Evolutionary conservation across 1,140 invertebrate species (phyloP).

Genomic region (Argopecten irradians): DNA sequence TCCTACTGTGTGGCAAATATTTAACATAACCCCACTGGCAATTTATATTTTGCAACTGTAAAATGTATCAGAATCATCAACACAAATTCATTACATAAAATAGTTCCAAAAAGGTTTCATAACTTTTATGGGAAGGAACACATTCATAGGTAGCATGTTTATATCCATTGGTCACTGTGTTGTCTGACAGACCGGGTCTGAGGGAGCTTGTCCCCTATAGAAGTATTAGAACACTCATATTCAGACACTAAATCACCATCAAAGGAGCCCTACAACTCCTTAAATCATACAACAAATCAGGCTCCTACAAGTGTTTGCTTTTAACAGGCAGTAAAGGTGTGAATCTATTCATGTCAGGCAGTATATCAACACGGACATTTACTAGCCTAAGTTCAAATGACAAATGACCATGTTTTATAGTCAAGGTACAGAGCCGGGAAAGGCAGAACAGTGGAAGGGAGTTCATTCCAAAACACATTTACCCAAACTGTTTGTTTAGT

Average conservation of each 20-base stretch:
- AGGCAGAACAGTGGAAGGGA: not conserved
- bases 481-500: not conserved
- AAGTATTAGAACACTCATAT: too few relatives aligned
- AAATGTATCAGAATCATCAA: too few relatives aligned
- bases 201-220: not conserved
- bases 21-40: too few relatives aligned
- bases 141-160: not conserved
- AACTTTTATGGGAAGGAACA: not conserved
- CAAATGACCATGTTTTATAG: not conserved
- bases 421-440: too few relatives aligned
- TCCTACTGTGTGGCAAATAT: too few relatives aligned
- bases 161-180: not conserved
- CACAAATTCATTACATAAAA: not conserved
- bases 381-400: not conserved
- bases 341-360: not conserved
- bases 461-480: not conserved
- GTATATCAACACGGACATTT: conserved; percentile 12
- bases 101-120: not conserved
- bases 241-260: too few relatives aligned
- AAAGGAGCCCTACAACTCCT: not conserved
- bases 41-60: too few relatives aligned
- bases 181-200: not conserved
- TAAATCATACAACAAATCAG: not conserved
- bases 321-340: not conserved
- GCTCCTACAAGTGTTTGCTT: not conserved